phyloP scores from a whole-genome alignment of 2,888 invertebrate genomes.

The Acrocyrtus sp. region DNA sequence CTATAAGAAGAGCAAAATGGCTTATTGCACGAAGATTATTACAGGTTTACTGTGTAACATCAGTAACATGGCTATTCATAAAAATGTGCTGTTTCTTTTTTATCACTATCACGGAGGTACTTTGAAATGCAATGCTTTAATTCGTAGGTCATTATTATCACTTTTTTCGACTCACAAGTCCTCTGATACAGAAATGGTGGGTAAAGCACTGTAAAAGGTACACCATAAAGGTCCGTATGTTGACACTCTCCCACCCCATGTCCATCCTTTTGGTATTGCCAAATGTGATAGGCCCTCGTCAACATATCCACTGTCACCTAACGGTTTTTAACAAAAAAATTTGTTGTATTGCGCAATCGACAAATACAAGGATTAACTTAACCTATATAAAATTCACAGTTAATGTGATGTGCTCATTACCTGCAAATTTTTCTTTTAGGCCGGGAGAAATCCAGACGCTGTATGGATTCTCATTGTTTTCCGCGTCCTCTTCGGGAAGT shows the following conservation, averaged over 20 bases:
- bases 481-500: constrained; percentile 33
- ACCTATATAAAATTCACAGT: background rate
- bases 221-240: constrained; percentile 81
- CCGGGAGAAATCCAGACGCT: constrained; percentile 58
- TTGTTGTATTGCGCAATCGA: no score
- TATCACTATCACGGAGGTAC: background rate
- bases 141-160: background rate
- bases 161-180: background rate
- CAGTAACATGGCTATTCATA: no score
- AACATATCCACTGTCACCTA: constrained; percentile 71
- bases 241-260: constrained; percentile 82
- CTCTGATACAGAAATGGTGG: background rate
- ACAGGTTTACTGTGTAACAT: no score
- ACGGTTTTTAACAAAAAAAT: constrained; percentile 4
- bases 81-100: no score
- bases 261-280: constrained; percentile 85
- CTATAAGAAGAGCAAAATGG: no score
- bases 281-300: constrained; percentile 78
- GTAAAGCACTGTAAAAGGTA: constrained; percentile 70
- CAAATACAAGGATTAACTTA: background rate
- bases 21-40: no score
- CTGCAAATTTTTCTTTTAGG: constrained; percentile 54
- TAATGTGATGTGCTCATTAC: no score
- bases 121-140: background rate
- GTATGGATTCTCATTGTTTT: constrained; percentile 35